Base-by-base conservation (phyloP, 2,797 vertebrate species). In the Phalanger gymnotis region DNA sequence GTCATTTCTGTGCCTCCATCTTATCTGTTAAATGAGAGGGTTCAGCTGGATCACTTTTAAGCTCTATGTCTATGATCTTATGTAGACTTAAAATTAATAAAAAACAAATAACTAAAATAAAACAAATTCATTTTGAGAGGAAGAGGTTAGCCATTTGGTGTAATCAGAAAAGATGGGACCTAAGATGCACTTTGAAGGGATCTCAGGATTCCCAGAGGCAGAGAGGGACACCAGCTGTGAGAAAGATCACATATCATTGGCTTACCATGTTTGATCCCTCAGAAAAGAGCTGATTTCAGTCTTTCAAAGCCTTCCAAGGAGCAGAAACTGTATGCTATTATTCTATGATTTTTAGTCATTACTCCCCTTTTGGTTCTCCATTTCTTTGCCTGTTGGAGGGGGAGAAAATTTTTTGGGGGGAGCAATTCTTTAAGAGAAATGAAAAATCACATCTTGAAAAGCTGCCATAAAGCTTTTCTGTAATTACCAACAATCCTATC, bases 361-460 rank as follows among this genome's bases (percentile, higher is more conserved):
- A n/a, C 5, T 90, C 52, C 52, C 14, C 12, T 54, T 57, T 53
- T 57, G 34, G 13, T 87, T 0, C 28, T 95, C 92, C 95, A 94
- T 4, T 93, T 51, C 47, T 92, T 57, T 47, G 73, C 40, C 73
- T 10, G 7, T 81, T 81, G 19, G 22, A n/a, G 6, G 30, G 22
- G 22, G n/a, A 47, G 73, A 53, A 81, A 54, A 53, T 0, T 57
- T 13, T 0, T 57, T 13, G 53, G 54, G 54, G 54, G 5, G 51
- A 55, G 14, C 9, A 87, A 55, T 90, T 51, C 92, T 91, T 53
- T 31, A 94, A 96, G 53, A 90, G 22, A 98, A 97, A 96, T 47
- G 28, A 93, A 95, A 97, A 97, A 95, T 27, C 90, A 0, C 22
- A 57, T 30, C 89, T 92, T 96, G 58, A 96, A 96, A 94, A 96